A percentile compares a stretch with the other conserved stretches of the same genome.
These are phyloP conservation scores for Accipiter cooperii DNA, from an alignment of 2,113 vertebrate species.

Conservation along the genomic window DNA sequence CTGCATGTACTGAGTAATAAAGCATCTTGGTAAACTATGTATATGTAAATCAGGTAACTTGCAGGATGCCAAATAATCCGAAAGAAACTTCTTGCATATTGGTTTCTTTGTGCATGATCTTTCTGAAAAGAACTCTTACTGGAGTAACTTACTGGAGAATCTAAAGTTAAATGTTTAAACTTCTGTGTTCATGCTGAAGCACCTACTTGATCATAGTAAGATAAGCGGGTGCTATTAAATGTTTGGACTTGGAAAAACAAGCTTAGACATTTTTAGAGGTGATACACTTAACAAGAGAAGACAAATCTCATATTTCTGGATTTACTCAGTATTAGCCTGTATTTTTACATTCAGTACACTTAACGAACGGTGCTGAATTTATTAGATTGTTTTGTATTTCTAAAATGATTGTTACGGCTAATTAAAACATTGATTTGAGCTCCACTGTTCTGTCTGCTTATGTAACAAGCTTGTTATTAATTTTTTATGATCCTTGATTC, in stretches of 20 bases:
- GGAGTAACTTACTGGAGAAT: not conserved
- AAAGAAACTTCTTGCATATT: not conserved
- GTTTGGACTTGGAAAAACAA: not conserved
- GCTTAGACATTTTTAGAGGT: not conserved
- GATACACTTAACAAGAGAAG: not conserved
- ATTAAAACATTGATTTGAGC: not conserved
- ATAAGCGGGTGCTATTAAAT: not conserved
- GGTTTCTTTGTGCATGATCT: not conserved
- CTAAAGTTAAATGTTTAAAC: not conserved
- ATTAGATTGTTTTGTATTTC: not conserved
- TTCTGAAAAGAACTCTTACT: not conserved
- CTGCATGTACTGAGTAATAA: not conserved
- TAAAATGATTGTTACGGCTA: not conserved
- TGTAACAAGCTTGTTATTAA: not conserved
- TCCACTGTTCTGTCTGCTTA: not conserved
- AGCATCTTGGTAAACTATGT: not conserved
- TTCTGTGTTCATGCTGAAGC: not conserved
- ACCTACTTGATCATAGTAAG: not conserved
- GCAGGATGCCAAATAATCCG: not conserved
- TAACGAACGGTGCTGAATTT: not conserved
- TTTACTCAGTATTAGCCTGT: not conserved
- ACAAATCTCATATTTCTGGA: not conserved
- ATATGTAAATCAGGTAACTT: not conserved
- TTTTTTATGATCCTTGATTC: not conserved
- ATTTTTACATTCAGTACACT: not conserved